Conservation (phyloP, 1,140 invertebrate genomes). For the Wiebesia pumilae region DNA sequence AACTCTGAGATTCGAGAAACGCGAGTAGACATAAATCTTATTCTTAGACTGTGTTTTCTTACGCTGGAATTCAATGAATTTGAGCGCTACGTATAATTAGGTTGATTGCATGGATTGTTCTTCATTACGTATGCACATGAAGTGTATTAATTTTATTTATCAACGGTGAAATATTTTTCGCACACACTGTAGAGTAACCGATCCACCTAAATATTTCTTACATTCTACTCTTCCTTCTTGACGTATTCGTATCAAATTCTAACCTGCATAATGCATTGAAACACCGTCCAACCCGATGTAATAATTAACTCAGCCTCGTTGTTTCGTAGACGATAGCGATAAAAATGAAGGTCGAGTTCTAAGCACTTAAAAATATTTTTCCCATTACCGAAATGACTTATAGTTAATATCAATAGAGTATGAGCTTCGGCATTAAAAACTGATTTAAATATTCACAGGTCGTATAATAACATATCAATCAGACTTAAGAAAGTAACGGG, state of each 20-base stretch:
- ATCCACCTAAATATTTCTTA: too few relatives aligned
- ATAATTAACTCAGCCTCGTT: too few relatives aligned
- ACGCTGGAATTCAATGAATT: neutral
- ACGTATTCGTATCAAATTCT: too few relatives aligned
- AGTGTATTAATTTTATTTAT: neutral
- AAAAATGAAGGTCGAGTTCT: too few relatives aligned
- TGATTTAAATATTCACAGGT: neutral
- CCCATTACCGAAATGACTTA: neutral
- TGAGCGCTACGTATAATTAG: neutral
- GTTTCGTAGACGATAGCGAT: too few relatives aligned
- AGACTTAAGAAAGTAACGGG: neutral
- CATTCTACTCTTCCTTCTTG: too few relatives aligned
- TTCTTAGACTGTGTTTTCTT: neutral
- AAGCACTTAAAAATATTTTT: too few relatives aligned
- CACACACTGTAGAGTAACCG: neutral
- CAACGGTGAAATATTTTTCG: neutral
- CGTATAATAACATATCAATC: neutral
- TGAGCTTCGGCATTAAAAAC: neutral
- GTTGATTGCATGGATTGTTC: neutral
- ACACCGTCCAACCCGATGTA: too few relatives aligned
- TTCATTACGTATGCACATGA: neutral
- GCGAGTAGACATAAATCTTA: neutral
- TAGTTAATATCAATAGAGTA: neutral
- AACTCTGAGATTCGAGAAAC: neutral
- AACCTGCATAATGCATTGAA: too few relatives aligned